Conservation (phyloP, 2,113 vertebrate genomes). For the Microtus richardsoni region DNA sequence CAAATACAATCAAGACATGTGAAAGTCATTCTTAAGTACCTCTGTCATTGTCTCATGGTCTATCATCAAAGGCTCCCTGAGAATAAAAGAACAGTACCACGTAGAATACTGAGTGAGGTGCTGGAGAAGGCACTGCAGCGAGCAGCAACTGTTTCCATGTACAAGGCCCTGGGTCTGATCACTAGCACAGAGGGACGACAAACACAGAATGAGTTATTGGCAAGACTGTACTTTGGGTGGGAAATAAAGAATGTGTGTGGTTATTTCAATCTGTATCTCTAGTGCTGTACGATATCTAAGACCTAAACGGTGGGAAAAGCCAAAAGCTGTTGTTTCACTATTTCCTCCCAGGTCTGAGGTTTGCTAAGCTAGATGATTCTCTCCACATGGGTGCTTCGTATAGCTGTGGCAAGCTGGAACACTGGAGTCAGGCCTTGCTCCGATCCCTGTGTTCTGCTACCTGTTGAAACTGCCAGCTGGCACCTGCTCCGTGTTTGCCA, state of each 20-base stretch:
- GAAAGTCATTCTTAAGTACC: background rate
- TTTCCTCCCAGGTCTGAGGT: background rate
- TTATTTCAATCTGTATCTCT: background rate
- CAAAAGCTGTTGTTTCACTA: background rate
- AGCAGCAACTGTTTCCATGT: too few relatives aligned
- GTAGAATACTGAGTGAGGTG: background rate
- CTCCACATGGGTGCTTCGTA: background rate
- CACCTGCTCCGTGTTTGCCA: background rate
- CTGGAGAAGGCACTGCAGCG: background rate
- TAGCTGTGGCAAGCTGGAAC: background rate
- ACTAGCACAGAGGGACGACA: background rate
- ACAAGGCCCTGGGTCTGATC: background rate
- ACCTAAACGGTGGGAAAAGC: background rate
- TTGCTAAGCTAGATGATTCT: background rate
- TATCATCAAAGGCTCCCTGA: background rate
- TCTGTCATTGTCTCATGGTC: background rate
- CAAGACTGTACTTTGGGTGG: background rate
- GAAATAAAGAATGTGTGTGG: background rate
- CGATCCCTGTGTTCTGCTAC: background rate
- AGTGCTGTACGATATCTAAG: background rate
- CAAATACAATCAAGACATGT: background rate
- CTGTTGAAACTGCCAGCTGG: background rate
- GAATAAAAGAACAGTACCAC: background rate
- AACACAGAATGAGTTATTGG: background rate
- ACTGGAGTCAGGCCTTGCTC: rapidly evolving